Evolutionary conservation across 2,888 invertebrate species (phyloP), one percentile per base, ranked within the genome.

Genomic region (Sphaerophoria rueppellii): DNA sequence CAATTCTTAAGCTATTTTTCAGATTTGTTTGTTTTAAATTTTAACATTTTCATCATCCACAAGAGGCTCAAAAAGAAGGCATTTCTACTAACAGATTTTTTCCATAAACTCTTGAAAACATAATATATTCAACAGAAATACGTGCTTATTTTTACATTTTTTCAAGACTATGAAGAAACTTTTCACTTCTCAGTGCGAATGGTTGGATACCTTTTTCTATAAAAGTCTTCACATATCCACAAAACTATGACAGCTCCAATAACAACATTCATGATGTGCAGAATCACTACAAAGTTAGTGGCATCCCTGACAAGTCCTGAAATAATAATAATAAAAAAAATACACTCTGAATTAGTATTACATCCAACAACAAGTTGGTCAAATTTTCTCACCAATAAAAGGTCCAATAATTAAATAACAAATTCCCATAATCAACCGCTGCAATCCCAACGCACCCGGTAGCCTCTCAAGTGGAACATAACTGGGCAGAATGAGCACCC

Each of bases 381-480:
- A 43, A 32, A 32, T 24, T 24, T 24, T 89, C 92, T 92, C 89
- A 95, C 95, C 95, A 67, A 95, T 94, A 75, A 95, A 83, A 14
- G 95, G 95, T 67, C 95, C 95, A 73, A 94, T 90, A 0, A 91
- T 85, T 50, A 95, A 90, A 61, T 94, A 94, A 4, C 94, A 93
- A 9, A 95, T 90, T 24, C 95, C 95, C 88, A 95, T 94, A 73
- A 94, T 93, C 0, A 95, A 91, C 35, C 95, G 90, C 88, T 95
- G 95, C 35, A 96, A 91, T 0, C 95, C 95, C 2, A 95, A 93
- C 0, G 95, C 95, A 12, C 95, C 95, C 0, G 96, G 95, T 74
- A 96, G 88, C 80, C 94, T 93, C 75, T 94, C 94, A 6, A 96
- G 89, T 0, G 95, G 94, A 40, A 96, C 95, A 89, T 96, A 93